These are phyloP conservation scores for Heliothis virescens DNA, from an alignment of 1,140 invertebrate genomes.

Conservation along the genomic window DNA sequence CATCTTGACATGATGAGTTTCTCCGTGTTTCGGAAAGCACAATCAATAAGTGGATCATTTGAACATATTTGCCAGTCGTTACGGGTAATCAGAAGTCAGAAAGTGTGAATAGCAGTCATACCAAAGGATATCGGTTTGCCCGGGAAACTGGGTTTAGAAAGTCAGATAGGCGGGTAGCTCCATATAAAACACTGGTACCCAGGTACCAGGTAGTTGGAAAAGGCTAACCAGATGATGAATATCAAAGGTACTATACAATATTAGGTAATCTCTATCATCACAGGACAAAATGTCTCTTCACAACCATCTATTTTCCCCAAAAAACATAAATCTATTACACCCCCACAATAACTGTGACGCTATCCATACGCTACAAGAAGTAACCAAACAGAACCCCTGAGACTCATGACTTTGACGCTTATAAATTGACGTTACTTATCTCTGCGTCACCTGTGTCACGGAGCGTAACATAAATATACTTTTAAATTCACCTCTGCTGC, in stretches of 20 bases:
- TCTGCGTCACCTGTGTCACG: constrained; percentile 63
- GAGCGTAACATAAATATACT: constrained; percentile 47
- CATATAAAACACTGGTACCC: too few species aligned
- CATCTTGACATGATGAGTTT: too few species aligned
- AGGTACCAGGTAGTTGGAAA: too few species aligned
- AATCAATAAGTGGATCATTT: too few species aligned
- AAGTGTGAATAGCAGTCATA: too few species aligned
- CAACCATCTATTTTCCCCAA: background rate
- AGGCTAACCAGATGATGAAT: too few species aligned
- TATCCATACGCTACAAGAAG: constrained; percentile 25
- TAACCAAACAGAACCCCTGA: constrained; percentile 34
- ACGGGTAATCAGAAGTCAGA: too few species aligned
- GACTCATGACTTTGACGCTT: constrained; percentile 69
- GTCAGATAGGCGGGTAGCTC: too few species aligned
- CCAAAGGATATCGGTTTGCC: too few species aligned
- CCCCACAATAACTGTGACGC: constrained; percentile 51
- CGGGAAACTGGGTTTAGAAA: too few species aligned
- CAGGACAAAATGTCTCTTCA: background rate
- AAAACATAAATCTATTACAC: constrained; percentile 46
- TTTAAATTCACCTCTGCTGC: background rate
- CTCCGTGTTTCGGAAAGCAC: too few species aligned
- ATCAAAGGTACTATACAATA: background rate
- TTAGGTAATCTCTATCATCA: background rate
- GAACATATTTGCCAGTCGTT: too few species aligned
- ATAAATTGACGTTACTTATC: constrained; percentile 72